phyloP scores from a whole-genome alignment of 2,113 vertebrate genomes.

The Maccullochella peelii region DNA sequence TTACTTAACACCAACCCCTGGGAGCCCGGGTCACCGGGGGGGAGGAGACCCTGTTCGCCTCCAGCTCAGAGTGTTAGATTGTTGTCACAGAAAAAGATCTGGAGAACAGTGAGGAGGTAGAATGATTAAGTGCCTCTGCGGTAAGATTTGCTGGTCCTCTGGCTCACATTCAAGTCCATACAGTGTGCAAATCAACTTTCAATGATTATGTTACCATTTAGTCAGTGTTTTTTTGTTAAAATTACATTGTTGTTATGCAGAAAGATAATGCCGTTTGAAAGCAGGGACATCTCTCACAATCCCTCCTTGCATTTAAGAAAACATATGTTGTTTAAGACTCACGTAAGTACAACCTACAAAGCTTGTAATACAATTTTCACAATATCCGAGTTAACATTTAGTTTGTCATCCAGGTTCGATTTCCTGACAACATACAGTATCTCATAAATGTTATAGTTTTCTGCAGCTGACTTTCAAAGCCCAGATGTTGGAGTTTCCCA shows the following conservation, averaged over 20 bases:
- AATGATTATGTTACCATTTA: neutral
- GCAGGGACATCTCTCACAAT: neutral
- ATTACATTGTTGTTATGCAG: neutral
- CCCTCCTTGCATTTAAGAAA: neutral
- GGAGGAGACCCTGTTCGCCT: constrained; percentile 22
- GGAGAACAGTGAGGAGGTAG: constrained; percentile 24
- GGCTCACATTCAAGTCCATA: neutral
- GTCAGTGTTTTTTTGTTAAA: neutral
- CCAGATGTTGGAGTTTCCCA: constrained; percentile 17
- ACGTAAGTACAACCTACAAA: neutral
- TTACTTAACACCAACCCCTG: constrained; percentile 79
- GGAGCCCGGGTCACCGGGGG: constrained; percentile 61
- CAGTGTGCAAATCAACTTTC: neutral
- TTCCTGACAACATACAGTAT: neutral
- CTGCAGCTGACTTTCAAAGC: constrained; percentile 8
- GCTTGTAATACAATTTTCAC: neutral
- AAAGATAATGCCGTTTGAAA: neutral
- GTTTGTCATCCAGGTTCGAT: constrained; percentile 1
- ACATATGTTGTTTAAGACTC: neutral
- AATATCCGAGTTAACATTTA: neutral
- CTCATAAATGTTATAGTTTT: neutral
- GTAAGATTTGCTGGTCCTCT: neutral
- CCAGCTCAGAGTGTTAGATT: constrained; percentile 19
- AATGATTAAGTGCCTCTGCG: constrained; percentile 9
- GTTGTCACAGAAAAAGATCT: constrained; percentile 37